Conservation (phyloP, 2,113 vertebrate species). For the Aepyceros melampus region DNA sequence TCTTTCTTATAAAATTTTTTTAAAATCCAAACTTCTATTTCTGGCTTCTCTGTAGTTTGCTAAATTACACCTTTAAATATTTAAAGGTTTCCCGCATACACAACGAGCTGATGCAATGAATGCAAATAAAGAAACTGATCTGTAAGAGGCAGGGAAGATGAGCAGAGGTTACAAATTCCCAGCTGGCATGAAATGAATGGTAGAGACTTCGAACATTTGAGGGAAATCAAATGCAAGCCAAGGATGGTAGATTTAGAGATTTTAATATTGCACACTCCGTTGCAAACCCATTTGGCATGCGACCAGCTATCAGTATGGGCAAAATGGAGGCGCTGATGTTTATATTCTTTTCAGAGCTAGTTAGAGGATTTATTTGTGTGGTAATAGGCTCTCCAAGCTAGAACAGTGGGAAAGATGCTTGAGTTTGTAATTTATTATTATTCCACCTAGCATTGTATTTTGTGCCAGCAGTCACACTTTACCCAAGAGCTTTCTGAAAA, state of each 20-base stretch:
- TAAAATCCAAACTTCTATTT: slow-evolving; percentile 41
- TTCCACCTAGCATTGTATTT: neutral
- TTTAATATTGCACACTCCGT: neutral
- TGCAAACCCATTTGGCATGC: neutral
- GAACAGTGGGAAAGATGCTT: slow-evolving; percentile 5
- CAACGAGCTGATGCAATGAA: slow-evolving; percentile 17
- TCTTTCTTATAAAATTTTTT: neutral
- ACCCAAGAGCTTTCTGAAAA: neutral
- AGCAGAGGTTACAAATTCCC: neutral
- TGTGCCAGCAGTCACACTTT: neutral
- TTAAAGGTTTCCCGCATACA: slow-evolving; percentile 35
- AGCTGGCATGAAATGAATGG: neutral
- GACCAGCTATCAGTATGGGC: neutral
- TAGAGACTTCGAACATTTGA: neutral
- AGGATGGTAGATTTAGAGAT: neutral
- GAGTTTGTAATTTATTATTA: slow-evolving; percentile 43
- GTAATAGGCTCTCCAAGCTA: neutral
- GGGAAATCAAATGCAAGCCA: neutral
- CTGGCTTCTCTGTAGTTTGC: slow-evolving; percentile 28
- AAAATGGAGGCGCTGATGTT: neutral
- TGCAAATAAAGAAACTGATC: neutral
- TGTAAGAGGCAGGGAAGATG: neutral
- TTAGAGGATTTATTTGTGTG: neutral
- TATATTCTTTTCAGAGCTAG: neutral
- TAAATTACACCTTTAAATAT: slow-evolving; percentile 43